A percentile compares a stretch with the other conserved stretches of the same genome.
phyloP scores from a whole-genome alignment of 2,888 invertebrate species.

The Macaria liturata region DNA sequence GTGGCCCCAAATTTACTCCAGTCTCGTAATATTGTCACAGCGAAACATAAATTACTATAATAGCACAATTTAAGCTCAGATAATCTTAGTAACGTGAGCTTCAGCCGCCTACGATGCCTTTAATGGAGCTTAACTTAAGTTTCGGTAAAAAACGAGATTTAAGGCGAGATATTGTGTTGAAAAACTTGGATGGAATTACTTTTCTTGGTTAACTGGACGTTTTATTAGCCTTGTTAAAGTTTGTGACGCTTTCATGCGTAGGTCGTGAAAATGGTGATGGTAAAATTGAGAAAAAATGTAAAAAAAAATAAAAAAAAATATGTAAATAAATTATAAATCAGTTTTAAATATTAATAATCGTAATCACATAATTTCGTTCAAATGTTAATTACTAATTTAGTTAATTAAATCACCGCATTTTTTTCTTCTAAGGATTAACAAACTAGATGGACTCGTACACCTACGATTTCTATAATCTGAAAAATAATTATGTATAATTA shows the following conservation, averaged over 20 bases:
- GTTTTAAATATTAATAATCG: no score
- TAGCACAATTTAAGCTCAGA: constrained; percentile 25
- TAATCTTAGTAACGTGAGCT: constrained; percentile 23
- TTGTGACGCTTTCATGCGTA: neutral
- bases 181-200: constrained; percentile 2
- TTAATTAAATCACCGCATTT: no score
- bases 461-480: no score
- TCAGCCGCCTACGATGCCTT: constrained; percentile 13
- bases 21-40: constrained; percentile 20
- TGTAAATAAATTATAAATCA: no score
- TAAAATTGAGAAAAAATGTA: no score
- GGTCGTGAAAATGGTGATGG: no score
- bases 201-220: constrained; percentile 5
- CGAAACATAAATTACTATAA: constrained; percentile 24
- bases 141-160: constrained; percentile 15
- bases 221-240: neutral
- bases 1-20: constrained; percentile 15
- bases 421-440: no score
- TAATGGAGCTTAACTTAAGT: constrained; percentile 23
- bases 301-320: no score
- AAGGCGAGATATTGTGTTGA: constrained; percentile 10
- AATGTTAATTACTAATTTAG: no score
- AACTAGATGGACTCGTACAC: no score
- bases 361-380: no score
- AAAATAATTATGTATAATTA: no score